These are phyloP conservation scores for Diglossa cyanea DNA, from an alignment of 2,797 vertebrate species.

Conservation along the genomic window DNA sequence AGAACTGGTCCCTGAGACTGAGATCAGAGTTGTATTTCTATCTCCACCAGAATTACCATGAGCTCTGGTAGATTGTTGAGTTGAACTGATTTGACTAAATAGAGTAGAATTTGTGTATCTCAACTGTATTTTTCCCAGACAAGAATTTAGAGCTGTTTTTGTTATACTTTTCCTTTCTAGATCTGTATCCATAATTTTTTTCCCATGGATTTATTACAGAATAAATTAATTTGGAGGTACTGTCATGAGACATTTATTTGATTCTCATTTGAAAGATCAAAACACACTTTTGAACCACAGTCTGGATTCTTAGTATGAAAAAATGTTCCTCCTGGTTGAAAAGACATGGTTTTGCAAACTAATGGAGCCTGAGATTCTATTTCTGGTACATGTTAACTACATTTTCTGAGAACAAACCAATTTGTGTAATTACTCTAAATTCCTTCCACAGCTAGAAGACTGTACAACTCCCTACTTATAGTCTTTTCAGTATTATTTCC, in stretches of 20 bases:
- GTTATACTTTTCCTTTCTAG: neutral
- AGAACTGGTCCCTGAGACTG: neutral
- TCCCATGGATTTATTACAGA: neutral
- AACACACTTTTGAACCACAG: neutral
- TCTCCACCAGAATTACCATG: neutral
- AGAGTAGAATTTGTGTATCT: neutral
- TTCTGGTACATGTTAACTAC: conserved; percentile 19
- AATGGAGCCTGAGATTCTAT: neutral
- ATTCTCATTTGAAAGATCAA: conserved; percentile 28
- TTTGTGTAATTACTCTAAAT: conserved; percentile 12
- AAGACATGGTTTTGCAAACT: neutral
- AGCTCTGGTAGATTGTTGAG: neutral
- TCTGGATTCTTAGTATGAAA: neutral
- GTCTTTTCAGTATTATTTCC: neutral
- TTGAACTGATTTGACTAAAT: neutral
- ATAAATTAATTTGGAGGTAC: conserved; percentile 2
- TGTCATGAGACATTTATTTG: neutral
- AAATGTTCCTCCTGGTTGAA: neutral
- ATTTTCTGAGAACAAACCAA: conserved; percentile 17
- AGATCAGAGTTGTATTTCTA: neutral
- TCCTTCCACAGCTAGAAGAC: neutral
- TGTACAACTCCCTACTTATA: neutral
- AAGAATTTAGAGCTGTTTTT: neutral
- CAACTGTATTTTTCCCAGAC: neutral
- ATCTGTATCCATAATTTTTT: neutral